Conservation (phyloP, 2,113 vertebrate genomes). For the Puntigrus tetrazona region DNA sequence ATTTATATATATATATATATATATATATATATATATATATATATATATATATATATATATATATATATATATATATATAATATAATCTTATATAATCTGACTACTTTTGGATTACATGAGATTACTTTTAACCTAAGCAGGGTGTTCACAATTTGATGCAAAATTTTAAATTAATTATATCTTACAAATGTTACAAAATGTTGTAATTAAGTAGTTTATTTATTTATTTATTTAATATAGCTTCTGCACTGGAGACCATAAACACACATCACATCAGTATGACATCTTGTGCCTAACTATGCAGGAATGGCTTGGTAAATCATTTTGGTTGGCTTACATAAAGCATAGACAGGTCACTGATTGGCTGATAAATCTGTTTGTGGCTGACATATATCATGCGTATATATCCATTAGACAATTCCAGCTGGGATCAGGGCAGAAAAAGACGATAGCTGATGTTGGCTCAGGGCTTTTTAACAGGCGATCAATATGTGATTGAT, state of each 20-base stretch:
- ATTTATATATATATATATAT: no score
- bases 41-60: no score
- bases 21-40: no score
- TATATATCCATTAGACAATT: slow-evolving; percentile 39
- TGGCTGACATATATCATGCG: slow-evolving; percentile 37
- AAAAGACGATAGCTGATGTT: slow-evolving; percentile 40
- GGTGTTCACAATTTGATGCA: no score
- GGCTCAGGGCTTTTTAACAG: slow-evolving; percentile 48
- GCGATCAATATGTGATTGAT: slow-evolving; percentile 58
- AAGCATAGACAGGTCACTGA: slow-evolving; percentile 43
- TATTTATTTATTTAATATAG: no score
- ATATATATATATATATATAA: no score
- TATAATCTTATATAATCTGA: no score
- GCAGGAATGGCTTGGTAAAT: slow-evolving; percentile 49
- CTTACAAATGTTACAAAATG: no score
- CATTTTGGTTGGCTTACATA: slow-evolving; percentile 42
- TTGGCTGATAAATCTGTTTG: slow-evolving; percentile 47
- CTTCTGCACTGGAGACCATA: not conserved
- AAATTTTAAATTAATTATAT: no score
- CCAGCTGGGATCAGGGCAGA: slow-evolving; percentile 32
- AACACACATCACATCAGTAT: not conserved
- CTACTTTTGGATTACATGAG: no score
- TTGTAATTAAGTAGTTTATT: no score
- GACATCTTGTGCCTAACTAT: not conserved
- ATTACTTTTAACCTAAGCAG: not conserved